Evolutionary conservation across 2,113 vertebrate species (phyloP), one percentile per base, ranked within the genome.

Genomic region (Scartelaos histophorus): DNA sequence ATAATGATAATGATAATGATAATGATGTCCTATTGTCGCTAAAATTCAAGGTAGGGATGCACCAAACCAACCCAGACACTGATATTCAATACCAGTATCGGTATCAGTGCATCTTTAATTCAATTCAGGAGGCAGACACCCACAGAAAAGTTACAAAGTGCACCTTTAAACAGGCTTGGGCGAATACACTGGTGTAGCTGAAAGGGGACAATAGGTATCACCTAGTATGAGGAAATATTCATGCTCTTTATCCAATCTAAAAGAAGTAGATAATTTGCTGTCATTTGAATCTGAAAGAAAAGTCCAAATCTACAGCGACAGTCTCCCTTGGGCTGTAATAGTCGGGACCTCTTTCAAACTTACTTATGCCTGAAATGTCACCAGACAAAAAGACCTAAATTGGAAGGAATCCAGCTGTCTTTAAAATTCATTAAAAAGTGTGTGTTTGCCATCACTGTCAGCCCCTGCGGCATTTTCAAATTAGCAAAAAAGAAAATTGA

Each of bases 391-490:
- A 51, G 16, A n/a, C 9, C 2, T 9, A 54, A 54, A 54, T 54
- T n/a, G 51, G 51, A 54, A 54, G 19, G 51, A 54, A 54, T 54
- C 6, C 51, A 11, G 51, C 19, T n/a, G 51, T n/a, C 51, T 54
- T 54, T 54, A n/a, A 38, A 64, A 64, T 34, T 61, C 58, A 61
- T 61, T 29, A 38, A n/a, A 64, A 64, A 64, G 43, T 22, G 2
- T 66, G 22, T 25, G 54, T 21, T 24, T 13, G 34, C 10, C 61
- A 9, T 47, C 21, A 25, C 43, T 16, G 65, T 25, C 21, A 66
- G 38, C 65, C 65, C 65, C 43, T 13, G 21, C 19, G 65, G 38
- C 45, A 47, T 24, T 66, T 66, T n/a, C 29, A 64, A 66, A 66
- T 45, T 66, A 43, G 43, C 21, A 43, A 43, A 64, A 64, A n/a